These are phyloP conservation scores for Ischnura elegans DNA, from an alignment of 2,888 invertebrate genomes.

Conservation along the genomic window DNA sequence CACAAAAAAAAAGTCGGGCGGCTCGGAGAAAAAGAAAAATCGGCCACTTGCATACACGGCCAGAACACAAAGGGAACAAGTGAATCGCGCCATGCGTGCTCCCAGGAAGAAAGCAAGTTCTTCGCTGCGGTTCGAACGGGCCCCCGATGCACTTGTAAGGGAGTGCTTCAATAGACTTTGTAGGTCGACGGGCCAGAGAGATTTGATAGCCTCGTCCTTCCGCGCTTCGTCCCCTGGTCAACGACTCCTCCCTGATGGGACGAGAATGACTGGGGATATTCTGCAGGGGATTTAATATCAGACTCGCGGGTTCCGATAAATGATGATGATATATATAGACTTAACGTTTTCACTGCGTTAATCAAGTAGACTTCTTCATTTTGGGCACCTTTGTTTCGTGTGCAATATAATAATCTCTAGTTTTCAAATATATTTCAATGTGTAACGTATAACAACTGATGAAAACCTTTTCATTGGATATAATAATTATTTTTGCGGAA, in stretches of 20 bases:
- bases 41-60: neutral
- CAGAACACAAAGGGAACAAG: neutral
- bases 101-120: neutral
- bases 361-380: too few relatives aligned
- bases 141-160: neutral
- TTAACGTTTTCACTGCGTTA: neutral
- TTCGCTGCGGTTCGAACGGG: neutral
- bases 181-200: neutral
- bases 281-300: neutral
- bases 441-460: too few relatives aligned
- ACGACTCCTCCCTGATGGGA: neutral
- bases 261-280: neutral
- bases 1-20: neutral
- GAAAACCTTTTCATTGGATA: too few relatives aligned
- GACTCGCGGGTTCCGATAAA: neutral
- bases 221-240: neutral
- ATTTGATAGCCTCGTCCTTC: neutral
- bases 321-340: neutral
- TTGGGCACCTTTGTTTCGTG: too few relatives aligned
- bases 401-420: too few relatives aligned
- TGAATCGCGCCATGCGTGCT: neutral
- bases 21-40: neutral
- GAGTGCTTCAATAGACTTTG: conserved; percentile 4
- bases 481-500: too few relatives aligned
- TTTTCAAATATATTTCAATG: too few relatives aligned